A percentile compares a stretch with the other conserved stretches of the same genome.
Conservation (phyloP, 2,113 vertebrate genomes). For the Damaliscus lunatus region DNA sequence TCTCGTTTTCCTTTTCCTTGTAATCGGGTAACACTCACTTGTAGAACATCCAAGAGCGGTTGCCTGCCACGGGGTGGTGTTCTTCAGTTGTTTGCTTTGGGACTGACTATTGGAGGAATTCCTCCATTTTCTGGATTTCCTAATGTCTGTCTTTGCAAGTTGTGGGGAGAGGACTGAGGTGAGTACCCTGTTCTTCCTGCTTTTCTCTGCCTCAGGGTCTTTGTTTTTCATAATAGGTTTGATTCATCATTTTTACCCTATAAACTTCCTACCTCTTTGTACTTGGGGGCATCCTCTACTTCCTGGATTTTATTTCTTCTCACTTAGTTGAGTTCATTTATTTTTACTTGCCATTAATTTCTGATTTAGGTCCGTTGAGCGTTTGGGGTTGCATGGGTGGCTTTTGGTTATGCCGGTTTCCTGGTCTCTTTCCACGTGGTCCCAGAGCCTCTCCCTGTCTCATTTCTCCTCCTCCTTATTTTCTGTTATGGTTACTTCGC, state of each 20-base stretch:
- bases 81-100: background rate
- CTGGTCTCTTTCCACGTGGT: background rate
- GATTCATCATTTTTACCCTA: background rate
- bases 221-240: background rate
- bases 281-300: background rate
- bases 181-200: background rate
- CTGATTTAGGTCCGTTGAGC: background rate
- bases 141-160: background rate
- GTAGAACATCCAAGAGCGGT: background rate
- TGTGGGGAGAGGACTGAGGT: background rate
- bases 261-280: background rate
- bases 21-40: background rate
- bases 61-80: background rate
- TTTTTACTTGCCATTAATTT: background rate
- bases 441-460: background rate
- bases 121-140: background rate
- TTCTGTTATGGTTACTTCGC: constrained; percentile 56
- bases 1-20: background rate
- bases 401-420: background rate
- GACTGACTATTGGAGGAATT: background rate
- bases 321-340: background rate
- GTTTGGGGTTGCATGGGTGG: background rate
- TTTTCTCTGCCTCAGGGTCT: background rate
- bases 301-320: background rate
- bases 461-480: background rate